Base-by-base conservation (phyloP, 2,797 vertebrate genomes). In the Phoxinus dragarum region DNA sequence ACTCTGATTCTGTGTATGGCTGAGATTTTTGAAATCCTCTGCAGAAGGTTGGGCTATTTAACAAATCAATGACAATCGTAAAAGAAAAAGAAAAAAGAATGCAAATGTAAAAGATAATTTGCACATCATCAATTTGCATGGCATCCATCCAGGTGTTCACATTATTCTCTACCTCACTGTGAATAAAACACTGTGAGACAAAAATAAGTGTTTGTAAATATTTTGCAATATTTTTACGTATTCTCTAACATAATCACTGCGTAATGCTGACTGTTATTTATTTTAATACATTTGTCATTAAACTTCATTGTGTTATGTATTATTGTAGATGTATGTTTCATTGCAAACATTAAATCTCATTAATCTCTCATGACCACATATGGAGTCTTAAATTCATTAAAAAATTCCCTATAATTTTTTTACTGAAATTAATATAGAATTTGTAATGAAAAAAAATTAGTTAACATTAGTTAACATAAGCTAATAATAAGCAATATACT, bases 1-100 rank as follows among this genome's bases (percentile, higher is more conserved):
- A 96, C 93, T 52, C 87, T 95, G 80, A 66, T 93, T 82, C 90
- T 96, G 89, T 95, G 94, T 84, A 86, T 94, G 89, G 94, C 91
- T 3, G 92, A 96, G 84, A 88, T 96, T 91, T 95, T 95, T 93
- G 93, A 96, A 90, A 95, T 95, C 77, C 90, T 95, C 72, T 93
- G 90, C 88, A 94, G 92, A 93, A 94, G 92, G 72, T 67, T 94
- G 68, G 92, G 93, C 86, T 94, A 95, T 89, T 89, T 93, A 86
- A 91, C 90, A 84, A 89, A 81, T 81, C 88, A 91, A 31, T 94
- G 86, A 94, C 61, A 38, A 92, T 80, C 92, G 23, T 17, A 66
- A 66, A 44, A 80, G 78, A 38, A 75, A 19, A 54, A 77, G 34
- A 59, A 12, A 59, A 59, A 77, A 77, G 31, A 59, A 59, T 56